Conservation (phyloP, 2,888 invertebrate genomes). For the Fissipunctia ypsillon region DNA sequence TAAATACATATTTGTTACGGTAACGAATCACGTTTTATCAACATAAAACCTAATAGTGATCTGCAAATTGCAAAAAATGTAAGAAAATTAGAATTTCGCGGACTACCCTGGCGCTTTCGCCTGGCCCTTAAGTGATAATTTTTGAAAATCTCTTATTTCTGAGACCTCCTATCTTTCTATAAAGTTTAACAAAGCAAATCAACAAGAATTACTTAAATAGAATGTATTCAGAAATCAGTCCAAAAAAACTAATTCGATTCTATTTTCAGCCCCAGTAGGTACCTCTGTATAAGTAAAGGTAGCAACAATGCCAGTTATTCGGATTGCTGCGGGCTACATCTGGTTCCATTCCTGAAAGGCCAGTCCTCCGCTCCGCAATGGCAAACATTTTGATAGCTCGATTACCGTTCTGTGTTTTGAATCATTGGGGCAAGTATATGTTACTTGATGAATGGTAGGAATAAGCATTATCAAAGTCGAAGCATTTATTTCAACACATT, state of each 20-base stretch:
- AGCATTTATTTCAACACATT: not conserved
- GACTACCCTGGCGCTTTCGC: too few relatives aligned
- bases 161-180: not conserved
- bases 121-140: not conserved
- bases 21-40: too few relatives aligned
- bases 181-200: not conserved
- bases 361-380: conserved; percentile 11
- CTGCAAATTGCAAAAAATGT: too few relatives aligned
- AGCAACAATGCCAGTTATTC: conserved; percentile 49
- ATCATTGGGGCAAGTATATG: conserved; percentile 1
- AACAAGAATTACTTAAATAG: not conserved
- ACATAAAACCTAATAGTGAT: too few relatives aligned
- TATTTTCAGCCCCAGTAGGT: conserved; percentile 18
- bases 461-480: not conserved
- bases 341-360: conserved; percentile 33
- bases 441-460: not conserved
- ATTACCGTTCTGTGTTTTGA: conserved; percentile 34
- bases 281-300: conserved; percentile 5
- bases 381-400: conserved; percentile 43
- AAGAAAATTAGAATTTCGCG: too few relatives aligned
- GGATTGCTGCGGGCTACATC: conserved; percentile 23
- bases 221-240: not conserved
- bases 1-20: too few relatives aligned
- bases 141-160: not conserved
- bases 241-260: not conserved